phyloP scores from a whole-genome alignment of 2,888 invertebrate genomes.

The Adineta ricciae region DNA sequence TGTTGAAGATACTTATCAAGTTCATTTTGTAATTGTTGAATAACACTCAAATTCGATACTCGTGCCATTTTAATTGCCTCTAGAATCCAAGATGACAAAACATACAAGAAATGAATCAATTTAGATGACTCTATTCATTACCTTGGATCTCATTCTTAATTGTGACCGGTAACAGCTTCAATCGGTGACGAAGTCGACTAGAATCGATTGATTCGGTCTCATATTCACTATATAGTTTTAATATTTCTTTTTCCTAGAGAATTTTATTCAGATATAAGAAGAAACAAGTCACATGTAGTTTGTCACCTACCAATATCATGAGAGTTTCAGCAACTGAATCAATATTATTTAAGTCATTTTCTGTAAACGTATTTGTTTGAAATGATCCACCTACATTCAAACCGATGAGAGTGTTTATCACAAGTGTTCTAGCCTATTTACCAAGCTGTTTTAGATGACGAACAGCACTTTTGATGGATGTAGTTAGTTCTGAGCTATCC shows the following conservation, averaged over 20 bases:
- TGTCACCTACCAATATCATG: background rate
- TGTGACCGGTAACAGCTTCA: slow-evolving; percentile 42
- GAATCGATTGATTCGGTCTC: slow-evolving; percentile 48
- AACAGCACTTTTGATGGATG: background rate
- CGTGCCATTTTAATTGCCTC: slow-evolving; percentile 46
- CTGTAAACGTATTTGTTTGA: background rate
- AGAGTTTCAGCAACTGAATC: background rate
- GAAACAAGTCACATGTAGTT: too few species aligned
- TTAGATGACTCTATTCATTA: slow-evolving; percentile 33
- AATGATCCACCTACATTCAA: background rate
- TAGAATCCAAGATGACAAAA: slow-evolving; percentile 35
- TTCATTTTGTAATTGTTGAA: slow-evolving; percentile 40
- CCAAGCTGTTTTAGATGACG: background rate
- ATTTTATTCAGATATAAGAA: too few species aligned
- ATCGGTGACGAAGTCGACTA: slow-evolving; percentile 43
- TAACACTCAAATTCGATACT: slow-evolving; percentile 43
- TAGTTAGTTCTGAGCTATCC: background rate
- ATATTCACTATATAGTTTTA: background rate
- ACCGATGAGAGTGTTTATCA: background rate
- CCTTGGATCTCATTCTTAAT: slow-evolving; percentile 45
- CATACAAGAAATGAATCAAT: background rate
- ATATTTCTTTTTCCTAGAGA: background rate
- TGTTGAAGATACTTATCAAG: slow-evolving; percentile 40
- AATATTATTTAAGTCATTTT: background rate
- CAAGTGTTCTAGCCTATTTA: background rate